Evolutionary conservation across 2,888 invertebrate species (phyloP), one percentile per base, ranked within the genome.

Genomic region (Monopis laevigella): DNA sequence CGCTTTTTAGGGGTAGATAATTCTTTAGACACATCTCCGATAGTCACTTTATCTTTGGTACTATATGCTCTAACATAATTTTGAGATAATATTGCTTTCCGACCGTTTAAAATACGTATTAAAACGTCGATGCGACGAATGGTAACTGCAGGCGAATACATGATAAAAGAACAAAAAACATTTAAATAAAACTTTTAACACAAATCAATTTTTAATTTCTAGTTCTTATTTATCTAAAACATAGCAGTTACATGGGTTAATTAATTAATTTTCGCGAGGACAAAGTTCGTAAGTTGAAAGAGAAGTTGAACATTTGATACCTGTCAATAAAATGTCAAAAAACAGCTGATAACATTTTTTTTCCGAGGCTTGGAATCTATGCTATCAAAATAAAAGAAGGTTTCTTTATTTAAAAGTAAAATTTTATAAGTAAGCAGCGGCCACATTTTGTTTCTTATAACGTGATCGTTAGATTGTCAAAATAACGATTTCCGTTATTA

Each of bases 1-100:
- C 87, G 85, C 59, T 86, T 83, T 53, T 85, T 85, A 0, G 92
- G 86, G 34, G 66, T 57, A 43, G 56, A 55, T 8, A 82, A 55
- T 27, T 82, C 80, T 62, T 88, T 90, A 24, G 84, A 83, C 48
- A 92, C 85, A 69, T 89, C 87, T 50, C 89, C 92, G 51, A 93
- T 90, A 26, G 86, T 86, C 35, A 92, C 86, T 62, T 77, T 83
- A 50, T 81, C 82, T 43, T 74, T 66, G 46, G 73, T 74, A 35
- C 82, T 67, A 51, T 70, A 80, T 4, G 67, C 70, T 49, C 80
- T 62, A 7, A 82, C 68, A 48, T 52, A 51, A 53, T 81, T 80
- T n/a, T 64, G 57, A 3, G 55, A 48, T 48, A 78, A 51, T 52
- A 72, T 65, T 14, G 56, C 52, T 55, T 75, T 75, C 43, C 73